Conservation (phyloP, 2,797 vertebrate genomes). For the Sebastes matsubarae region DNA sequence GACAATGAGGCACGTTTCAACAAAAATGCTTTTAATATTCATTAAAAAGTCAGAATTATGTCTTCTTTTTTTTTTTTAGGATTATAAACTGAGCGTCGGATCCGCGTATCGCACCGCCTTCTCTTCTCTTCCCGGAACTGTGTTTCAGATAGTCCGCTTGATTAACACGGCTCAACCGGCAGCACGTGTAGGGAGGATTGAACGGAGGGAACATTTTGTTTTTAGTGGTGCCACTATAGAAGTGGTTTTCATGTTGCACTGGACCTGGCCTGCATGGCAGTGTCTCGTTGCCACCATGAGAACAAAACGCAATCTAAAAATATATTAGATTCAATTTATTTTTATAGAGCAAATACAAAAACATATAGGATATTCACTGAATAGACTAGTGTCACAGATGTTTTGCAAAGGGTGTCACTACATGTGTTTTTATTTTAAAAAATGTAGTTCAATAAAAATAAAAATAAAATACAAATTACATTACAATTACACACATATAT, state of each 20-base stretch:
- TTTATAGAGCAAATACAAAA: not conserved
- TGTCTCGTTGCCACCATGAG: not conserved
- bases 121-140: slow-evolving; percentile 21
- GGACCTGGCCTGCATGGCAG: not conserved
- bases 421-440: not conserved
- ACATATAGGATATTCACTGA: not conserved
- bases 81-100: not conserved
- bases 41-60: slow-evolving; percentile 1
- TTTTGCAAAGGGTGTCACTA: not conserved
- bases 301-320: not conserved
- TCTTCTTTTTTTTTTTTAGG: not conserved
- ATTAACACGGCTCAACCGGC: slow-evolving; percentile 46
- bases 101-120: slow-evolving; percentile 5
- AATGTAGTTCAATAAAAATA: not conserved
- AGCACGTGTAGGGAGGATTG: slow-evolving; percentile 55
- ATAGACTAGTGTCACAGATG: not conserved
- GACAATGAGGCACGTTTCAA: not conserved
- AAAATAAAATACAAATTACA: not conserved
- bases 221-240: slow-evolving; percentile 13
- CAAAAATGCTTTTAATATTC: slow-evolving; percentile 9
- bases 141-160: slow-evolving; percentile 18
- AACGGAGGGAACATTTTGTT: slow-evolving; percentile 50
- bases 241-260: slow-evolving; percentile 22
- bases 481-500: not conserved
- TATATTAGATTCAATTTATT: slow-evolving; percentile 11